phyloP scores from a whole-genome alignment of 2,888 invertebrate species.

The Sesamia inferens region DNA sequence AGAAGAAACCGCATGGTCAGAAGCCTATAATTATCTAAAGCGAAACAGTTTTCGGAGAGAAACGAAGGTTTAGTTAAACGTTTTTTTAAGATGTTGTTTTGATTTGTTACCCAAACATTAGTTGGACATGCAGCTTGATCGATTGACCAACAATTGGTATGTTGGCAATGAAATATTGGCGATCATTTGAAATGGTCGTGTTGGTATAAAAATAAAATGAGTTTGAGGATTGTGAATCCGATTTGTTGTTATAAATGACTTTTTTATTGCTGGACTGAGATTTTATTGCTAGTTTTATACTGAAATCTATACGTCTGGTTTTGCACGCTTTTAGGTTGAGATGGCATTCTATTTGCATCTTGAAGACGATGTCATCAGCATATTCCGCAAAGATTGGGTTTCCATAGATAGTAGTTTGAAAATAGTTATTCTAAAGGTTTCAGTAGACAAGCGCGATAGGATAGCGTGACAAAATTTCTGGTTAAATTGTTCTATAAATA shows the following conservation, averaged over 20 bases:
- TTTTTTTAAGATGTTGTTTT: slow-evolving; percentile 84
- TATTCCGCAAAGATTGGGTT: too few relatives aligned
- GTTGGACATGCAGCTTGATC: slow-evolving; percentile 66
- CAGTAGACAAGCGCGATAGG: too few relatives aligned
- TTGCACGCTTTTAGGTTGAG: not conserved
- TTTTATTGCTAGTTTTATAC: not conserved
- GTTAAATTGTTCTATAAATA: too few relatives aligned
- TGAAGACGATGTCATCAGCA: not conserved
- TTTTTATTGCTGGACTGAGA: slow-evolving; percentile 6
- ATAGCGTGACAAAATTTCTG: too few relatives aligned
- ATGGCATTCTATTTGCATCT: not conserved
- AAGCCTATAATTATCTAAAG: slow-evolving; percentile 88
- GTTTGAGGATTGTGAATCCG: slow-evolving; percentile 13
- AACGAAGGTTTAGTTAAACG: slow-evolving; percentile 88
- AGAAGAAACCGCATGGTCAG: slow-evolving; percentile 71
- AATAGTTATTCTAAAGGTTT: too few relatives aligned
- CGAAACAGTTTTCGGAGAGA: slow-evolving; percentile 85
- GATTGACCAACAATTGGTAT: slow-evolving; percentile 60
- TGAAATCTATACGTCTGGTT: not conserved
- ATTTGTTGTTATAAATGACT: slow-evolving; percentile 39
- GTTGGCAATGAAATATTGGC: slow-evolving; percentile 52
- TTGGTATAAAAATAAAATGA: slow-evolving; percentile 28
- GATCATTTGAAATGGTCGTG: slow-evolving; percentile 36
- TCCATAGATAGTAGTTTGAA: too few relatives aligned
- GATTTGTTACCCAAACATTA: slow-evolving; percentile 86